Conservation (phyloP, 2,888 invertebrate genomes). For the Mayetiola destructor region DNA sequence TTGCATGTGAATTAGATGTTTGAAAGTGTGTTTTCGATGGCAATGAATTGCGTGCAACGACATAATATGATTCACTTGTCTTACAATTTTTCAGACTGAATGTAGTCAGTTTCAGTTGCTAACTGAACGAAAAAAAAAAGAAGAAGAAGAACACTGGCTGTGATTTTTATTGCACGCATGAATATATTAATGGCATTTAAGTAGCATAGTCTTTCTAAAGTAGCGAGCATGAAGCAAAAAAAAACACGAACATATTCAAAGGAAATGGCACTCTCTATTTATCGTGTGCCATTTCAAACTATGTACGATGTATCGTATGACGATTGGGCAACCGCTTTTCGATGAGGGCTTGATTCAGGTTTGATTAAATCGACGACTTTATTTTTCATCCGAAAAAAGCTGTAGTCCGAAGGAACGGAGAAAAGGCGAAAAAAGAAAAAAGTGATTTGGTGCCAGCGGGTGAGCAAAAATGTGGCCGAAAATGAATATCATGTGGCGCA, state of each 20-base stretch:
- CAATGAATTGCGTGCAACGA: background rate
- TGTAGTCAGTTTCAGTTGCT: no score
- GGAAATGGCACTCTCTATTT: no score
- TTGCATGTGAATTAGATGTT: no score
- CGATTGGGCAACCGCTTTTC: background rate
- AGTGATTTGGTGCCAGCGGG: background rate
- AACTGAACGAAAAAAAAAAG: no score
- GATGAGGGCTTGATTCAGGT: background rate
- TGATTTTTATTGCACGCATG: conserved; percentile 9
- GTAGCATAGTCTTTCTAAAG: background rate
- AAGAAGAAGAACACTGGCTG: conserved; percentile 13
- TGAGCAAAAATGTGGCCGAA: background rate
- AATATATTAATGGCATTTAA: conserved; percentile 11
- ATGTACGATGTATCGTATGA: background rate
- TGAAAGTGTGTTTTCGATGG: no score
- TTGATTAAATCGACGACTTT: background rate
- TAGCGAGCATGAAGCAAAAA: background rate
- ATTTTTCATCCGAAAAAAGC: background rate
- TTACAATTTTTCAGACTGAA: no score
- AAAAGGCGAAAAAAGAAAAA: background rate
- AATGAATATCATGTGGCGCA: background rate
- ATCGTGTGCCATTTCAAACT: background rate
- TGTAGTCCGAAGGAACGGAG: no score
- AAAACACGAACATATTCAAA: no score
- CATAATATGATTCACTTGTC: no score